Evolutionary conservation across 2,888 invertebrate species (phyloP).

Genomic region (Scelioninae gen. 2): DNA sequence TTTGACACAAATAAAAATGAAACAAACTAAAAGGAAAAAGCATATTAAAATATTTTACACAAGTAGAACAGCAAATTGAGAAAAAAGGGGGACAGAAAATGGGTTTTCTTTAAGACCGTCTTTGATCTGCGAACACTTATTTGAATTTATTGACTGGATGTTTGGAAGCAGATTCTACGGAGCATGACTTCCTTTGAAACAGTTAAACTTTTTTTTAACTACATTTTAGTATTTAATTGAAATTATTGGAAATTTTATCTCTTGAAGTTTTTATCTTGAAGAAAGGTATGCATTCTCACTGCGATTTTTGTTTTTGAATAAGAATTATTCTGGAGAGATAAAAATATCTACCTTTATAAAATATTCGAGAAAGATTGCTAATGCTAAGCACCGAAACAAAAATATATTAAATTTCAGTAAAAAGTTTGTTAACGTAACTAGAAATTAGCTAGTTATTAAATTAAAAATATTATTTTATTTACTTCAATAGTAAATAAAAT

Average conservation of each 20-base stretch:
- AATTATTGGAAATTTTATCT: conserved; percentile 22
- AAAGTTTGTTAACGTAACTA: too few species aligned
- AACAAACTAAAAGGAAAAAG: neutral
- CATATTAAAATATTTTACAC: neutral
- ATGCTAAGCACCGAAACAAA: too few species aligned
- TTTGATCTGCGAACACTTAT: conserved; percentile 18
- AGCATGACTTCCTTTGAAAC: conserved; percentile 25
- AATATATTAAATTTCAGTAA: too few species aligned
- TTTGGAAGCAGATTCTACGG: conserved; percentile 16
- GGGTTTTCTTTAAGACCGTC: conserved; percentile 7
- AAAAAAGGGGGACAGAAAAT: neutral
- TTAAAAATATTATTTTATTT: too few species aligned
- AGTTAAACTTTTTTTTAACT: conserved; percentile 12
- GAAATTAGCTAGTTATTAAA: too few species aligned
- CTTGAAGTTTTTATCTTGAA: neutral
- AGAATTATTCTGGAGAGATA: conserved; percentile 3
- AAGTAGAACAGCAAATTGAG: neutral
- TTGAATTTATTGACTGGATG: conserved; percentile 35
- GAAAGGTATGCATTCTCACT: conserved; percentile 6
- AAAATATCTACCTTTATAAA: neutral
- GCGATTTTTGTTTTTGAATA: neutral
- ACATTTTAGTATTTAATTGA: conserved; percentile 17
- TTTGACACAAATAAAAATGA: too few species aligned
- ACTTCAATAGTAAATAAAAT: too few species aligned
- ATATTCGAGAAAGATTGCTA: too few species aligned